Evolutionary conservation across 35 echinoderm and acorn worm species (phyloP), one percentile per base, ranked within the genome.

Genomic region (Antedon bifida): DNA sequence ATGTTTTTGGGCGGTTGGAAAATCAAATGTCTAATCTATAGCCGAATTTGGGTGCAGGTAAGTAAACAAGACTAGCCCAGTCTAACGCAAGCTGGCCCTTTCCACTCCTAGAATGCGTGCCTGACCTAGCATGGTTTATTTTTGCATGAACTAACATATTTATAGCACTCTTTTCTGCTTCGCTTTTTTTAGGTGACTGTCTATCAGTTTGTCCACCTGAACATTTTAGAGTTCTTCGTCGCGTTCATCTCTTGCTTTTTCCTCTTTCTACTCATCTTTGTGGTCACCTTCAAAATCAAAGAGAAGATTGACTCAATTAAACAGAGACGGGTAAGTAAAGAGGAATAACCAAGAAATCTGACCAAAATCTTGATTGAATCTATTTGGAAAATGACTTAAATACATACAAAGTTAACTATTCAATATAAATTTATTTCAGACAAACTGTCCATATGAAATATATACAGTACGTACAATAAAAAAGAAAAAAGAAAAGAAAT

Each of bases 191-290:
- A 86, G 85, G 77, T 86, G 34, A 86, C 77, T 32, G 74, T 87
- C 29, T 87, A 82, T 82, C 86, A 87, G 46, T 79, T 79, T 64
- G 1, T 64, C 39, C 35, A 73, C 35, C 36, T 75, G 33, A 82
- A 81, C 64, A 42, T 81, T 29, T 9, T 87, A 35, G 79, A 39
- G 32, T 39, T 87, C 51, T 76, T 87, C 36, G 36, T 87, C 17
- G 35, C 79, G 19, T 87, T 87, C 42, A 46, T 87, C 34, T 76
- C 81, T 73, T 87, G 78, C 78, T 87, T 87, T 87, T 34, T 87
- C 29, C 78, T 87, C 46, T 82, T 87, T 39, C 78, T 87, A 56
- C 34, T 45, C 35, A 77, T 87, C 19, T 87, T 87, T 76, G 10
- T 87, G 35, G 29, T 82, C 42, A 75, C 86, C 73, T 75, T 86